A percentile compares a stretch with the other conserved stretches of the same genome.
Evolutionary conservation across 2,797 vertebrate genomes (phyloP).

Genomic region (Amphiprion clarkii): DNA sequence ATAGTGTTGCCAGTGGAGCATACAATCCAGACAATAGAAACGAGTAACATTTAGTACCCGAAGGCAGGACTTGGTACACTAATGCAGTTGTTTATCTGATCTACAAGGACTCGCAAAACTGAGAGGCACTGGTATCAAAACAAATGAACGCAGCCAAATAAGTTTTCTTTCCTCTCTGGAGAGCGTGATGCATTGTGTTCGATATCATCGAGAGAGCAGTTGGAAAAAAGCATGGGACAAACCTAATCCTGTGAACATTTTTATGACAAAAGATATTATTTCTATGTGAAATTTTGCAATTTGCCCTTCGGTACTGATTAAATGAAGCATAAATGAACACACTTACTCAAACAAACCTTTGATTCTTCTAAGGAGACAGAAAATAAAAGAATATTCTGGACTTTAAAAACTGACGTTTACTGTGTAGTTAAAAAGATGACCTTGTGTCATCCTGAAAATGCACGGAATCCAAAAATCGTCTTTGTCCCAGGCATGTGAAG

Average conservation of each 20-base stretch:
- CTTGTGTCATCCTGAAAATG: conserved; percentile 40
- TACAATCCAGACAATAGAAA: conserved; percentile 34
- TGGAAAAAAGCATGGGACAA: background rate
- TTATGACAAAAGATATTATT: background rate
- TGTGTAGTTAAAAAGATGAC: conserved; percentile 11
- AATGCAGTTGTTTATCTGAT: conserved; percentile 21
- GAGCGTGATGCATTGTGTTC: background rate
- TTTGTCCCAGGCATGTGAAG: conserved; percentile 21
- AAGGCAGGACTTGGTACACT: conserved; percentile 63
- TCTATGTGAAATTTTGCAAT: background rate
- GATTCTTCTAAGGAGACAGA: too few relatives aligned
- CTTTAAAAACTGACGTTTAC: too few relatives aligned
- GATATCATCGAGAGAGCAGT: background rate
- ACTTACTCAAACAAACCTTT: too few relatives aligned
- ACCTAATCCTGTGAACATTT: background rate
- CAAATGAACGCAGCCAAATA: conserved; percentile 5
- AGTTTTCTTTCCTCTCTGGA: background rate
- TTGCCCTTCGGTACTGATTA: background rate
- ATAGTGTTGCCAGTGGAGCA: conserved; percentile 44
- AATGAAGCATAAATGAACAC: too few relatives aligned
- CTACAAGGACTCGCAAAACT: conserved; percentile 3
- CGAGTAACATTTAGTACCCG: conserved; percentile 29
- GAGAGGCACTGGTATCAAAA: conserved; percentile 25
- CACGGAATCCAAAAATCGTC: conserved; percentile 53
- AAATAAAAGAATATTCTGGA: too few relatives aligned